Conservation (phyloP, 2,888 invertebrate genomes). For the Asteroscopus sphinx region DNA sequence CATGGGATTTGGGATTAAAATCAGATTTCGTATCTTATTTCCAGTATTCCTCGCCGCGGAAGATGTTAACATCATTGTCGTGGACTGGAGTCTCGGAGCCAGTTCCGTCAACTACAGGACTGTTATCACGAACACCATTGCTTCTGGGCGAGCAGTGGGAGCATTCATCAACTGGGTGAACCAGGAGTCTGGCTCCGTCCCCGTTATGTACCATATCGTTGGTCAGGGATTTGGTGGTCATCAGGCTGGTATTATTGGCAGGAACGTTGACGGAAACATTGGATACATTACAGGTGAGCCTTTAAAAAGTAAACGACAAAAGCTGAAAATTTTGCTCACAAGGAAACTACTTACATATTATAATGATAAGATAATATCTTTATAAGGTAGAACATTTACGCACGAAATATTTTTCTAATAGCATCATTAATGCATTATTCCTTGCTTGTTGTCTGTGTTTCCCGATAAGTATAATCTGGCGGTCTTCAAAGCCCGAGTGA, state of each 20-base stretch:
- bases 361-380: too few relatives aligned
- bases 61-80: constrained; percentile 77
- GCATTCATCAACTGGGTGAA: constrained; percentile 76
- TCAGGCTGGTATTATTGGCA: constrained; percentile 75
- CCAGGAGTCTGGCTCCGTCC: constrained; percentile 58
- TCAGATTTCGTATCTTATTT: constrained; percentile 14
- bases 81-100: constrained; percentile 79
- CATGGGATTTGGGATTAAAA: too few relatives aligned
- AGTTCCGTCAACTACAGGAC: constrained; percentile 62
- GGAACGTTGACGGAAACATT: constrained; percentile 69
- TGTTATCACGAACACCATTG: constrained; percentile 70
- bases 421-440: too few relatives aligned
- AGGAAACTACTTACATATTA: neutral
- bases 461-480: too few relatives aligned
- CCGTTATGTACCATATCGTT: constrained; percentile 72
- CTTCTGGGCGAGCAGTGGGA: constrained; percentile 71
- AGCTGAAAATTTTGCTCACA: neutral
- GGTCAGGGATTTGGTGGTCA: constrained; percentile 79
- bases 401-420: too few relatives aligned
- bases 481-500: too few relatives aligned
- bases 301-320: neutral
- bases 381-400: too few relatives aligned
- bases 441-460: too few relatives aligned
- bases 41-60: constrained; percentile 73
- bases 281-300: constrained; percentile 75